Conservation (phyloP, 1,140 invertebrate species). For the Capitella teleta region DNA sequence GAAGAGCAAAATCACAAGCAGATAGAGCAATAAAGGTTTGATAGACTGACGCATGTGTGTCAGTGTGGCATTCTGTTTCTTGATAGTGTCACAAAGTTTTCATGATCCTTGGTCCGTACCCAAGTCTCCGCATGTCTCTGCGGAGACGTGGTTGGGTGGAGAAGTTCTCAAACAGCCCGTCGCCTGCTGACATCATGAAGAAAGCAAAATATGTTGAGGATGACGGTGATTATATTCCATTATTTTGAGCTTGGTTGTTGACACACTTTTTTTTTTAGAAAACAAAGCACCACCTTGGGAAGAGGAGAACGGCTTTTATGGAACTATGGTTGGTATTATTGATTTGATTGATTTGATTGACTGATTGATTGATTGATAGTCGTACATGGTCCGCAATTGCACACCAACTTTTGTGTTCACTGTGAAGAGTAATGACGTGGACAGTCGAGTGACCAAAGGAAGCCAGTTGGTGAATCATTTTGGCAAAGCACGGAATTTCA, state of each 20-base stretch:
- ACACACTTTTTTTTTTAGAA: not conserved
- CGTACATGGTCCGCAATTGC: conserved; percentile 27
- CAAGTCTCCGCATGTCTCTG: conserved; percentile 43
- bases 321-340: conserved; percentile 33
- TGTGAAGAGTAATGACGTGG: conserved; percentile 60
- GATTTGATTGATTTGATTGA: not conserved
- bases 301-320: conserved; percentile 42
- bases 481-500: conserved; percentile 59
- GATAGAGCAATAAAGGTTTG: too few species aligned
- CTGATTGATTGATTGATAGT: conserved; percentile 6
- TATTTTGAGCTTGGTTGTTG: not conserved
- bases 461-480: conserved; percentile 60
- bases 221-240: not conserved
- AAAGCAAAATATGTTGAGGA: not conserved
- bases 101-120: conserved; percentile 45
- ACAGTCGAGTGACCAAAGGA: conserved; percentile 34
- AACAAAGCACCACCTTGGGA: conserved; percentile 33
- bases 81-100: conserved; percentile 38
- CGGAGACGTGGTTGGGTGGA: conserved; percentile 46
- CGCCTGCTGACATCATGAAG: not conserved
- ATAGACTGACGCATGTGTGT: too few species aligned
- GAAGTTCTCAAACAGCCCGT: conserved; percentile 4
- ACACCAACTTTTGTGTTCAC: conserved; percentile 73
- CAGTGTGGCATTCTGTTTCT: too few species aligned
- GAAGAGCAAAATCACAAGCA: too few species aligned